phyloP scores from a whole-genome alignment of 2,113 vertebrate species.

The Aegotheles bennettii region DNA sequence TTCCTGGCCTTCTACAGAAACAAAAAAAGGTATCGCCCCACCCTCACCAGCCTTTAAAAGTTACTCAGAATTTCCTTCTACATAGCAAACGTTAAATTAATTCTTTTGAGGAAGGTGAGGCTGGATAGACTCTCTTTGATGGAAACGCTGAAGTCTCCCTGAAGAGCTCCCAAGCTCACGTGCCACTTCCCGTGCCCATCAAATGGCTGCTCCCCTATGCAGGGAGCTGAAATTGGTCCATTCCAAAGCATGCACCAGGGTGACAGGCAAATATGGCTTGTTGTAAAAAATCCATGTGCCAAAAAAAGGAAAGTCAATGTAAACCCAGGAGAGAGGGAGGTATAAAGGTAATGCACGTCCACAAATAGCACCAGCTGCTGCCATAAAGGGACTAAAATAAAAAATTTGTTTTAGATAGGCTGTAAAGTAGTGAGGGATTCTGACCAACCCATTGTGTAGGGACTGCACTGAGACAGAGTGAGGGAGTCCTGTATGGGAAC shows the following conservation, averaged over 20 bases:
- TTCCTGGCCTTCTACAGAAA: not conserved
- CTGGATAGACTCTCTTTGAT: not conserved
- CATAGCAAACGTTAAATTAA: not conserved
- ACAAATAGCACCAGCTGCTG: not conserved
- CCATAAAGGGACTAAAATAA: not conserved
- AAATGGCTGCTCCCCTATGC: not conserved
- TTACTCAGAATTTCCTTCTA: not conserved
- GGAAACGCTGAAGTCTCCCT: not conserved
- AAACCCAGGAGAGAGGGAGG: not conserved
- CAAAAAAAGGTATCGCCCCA: accelerated
- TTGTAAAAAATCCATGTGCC: not conserved
- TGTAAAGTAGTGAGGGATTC: not conserved
- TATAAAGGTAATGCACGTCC: not conserved
- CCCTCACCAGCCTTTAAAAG: not conserved
- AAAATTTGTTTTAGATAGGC: not conserved
- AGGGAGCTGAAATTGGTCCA: not conserved
- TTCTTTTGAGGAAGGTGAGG: not conserved
- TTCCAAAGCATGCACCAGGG: not conserved
- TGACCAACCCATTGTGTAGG: not conserved
- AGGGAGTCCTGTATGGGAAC: not conserved
- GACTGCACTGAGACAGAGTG: not conserved
- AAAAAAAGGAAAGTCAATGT: not conserved
- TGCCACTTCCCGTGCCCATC: not conserved
- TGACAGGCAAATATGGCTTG: not conserved
- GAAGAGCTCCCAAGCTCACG: not conserved